Evolutionary conservation across 2,113 vertebrate genomes (phyloP).

Genomic region (Tragelaphus imberbis): DNA sequence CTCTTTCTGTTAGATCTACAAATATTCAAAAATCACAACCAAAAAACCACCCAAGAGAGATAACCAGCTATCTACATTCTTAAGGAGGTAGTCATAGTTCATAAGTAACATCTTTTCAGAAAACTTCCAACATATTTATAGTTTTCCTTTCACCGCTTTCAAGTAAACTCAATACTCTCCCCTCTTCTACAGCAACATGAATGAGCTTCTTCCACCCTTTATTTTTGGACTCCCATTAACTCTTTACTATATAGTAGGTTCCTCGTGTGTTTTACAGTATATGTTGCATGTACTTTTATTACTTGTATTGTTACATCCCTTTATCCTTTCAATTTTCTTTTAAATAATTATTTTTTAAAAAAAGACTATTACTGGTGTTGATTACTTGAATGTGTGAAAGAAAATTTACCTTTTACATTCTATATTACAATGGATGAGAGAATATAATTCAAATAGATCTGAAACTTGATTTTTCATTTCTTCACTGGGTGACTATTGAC

Average conservation of each 20-base stretch:
- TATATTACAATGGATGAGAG: neutral
- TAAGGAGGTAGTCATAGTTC: neutral
- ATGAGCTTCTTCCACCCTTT: neutral
- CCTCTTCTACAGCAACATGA: neutral
- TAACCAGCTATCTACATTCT: neutral
- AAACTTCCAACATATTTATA: neutral
- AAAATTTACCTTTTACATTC: constrained; percentile 14
- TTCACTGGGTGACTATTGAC: constrained; percentile 24
- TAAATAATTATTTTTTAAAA: neutral
- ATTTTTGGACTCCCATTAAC: neutral
- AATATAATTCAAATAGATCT: constrained; percentile 10
- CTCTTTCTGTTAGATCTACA: neutral
- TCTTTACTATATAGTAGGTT: neutral
- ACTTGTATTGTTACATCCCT: neutral
- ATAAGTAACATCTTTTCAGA: neutral
- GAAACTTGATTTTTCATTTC: constrained; percentile 37
- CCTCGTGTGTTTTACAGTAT: neutral
- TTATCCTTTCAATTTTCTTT: neutral
- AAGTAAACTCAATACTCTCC: neutral
- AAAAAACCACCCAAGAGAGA: neutral
- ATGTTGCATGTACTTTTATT: neutral
- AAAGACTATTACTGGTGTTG: neutral
- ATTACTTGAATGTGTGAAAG: neutral
- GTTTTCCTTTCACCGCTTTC: neutral
- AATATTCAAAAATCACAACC: neutral